A percentile compares a stretch with the other conserved stretches of the same genome.
These are phyloP conservation scores for Drosophila borborema DNA, from an alignment of 2,888 invertebrate genomes.

Conservation along the genomic window DNA sequence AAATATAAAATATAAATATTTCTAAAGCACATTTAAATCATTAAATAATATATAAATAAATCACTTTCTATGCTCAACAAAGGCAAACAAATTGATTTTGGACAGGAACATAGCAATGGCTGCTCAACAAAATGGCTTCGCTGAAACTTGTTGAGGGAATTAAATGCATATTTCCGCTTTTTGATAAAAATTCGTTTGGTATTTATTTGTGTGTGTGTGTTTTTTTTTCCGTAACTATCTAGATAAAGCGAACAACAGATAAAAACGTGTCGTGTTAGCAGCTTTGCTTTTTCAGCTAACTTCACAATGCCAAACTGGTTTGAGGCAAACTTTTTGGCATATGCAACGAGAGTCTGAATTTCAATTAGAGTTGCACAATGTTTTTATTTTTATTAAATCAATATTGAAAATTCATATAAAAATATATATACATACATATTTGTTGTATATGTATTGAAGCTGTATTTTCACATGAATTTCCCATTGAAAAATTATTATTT, in stretches of 20 bases:
- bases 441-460: neutral
- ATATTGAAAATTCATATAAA: neutral
- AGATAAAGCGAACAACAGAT: slow-evolving; percentile 4
- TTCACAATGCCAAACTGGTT: neutral
- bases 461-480: slow-evolving; percentile 1
- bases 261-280: neutral
- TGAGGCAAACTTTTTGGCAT: slow-evolving; percentile 7
- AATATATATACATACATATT: neutral
- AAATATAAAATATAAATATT: neutral
- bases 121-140: neutral
- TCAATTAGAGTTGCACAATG: slow-evolving; percentile 7
- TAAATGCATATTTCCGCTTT: slow-evolving; percentile 21
- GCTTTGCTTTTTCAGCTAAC: slow-evolving; percentile 4
- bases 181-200: slow-evolving; percentile 3
- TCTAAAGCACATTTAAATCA: neutral
- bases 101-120: neutral
- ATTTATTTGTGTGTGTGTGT: neutral
- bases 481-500: slow-evolving; percentile 2
- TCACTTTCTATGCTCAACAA: neutral
- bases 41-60: neutral
- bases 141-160: slow-evolving; percentile 3
- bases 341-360: slow-evolving; percentile 2
- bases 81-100: slow-evolving; percentile 10
- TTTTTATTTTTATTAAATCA: slow-evolving; percentile 8
- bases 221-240: slow-evolving; percentile 2